Base-by-base conservation (phyloP, 2,113 vertebrate genomes). In the Arenaria interpres region DNA sequence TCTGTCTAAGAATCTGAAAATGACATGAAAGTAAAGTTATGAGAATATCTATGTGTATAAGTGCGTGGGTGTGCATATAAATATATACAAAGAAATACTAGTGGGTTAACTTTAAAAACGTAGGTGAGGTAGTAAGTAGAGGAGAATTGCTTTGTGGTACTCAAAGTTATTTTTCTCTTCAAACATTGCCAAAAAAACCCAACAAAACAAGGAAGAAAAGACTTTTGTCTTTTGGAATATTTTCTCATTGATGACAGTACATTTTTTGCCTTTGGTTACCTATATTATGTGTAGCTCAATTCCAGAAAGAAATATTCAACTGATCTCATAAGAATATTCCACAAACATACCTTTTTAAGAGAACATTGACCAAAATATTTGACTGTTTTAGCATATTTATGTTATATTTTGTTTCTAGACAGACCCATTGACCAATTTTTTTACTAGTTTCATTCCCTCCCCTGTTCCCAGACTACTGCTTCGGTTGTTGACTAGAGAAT, bases 101-200 rank as follows among this genome's bases (percentile, higher is more conserved):
- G 2, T 9, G 1, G 3, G 32, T 53, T 83, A 28, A 10, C 5
- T 88, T 78, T 48, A 14, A 60, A 89, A 69, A 68, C 9, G 2
- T 28, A 66, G 2, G 1, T 56, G 12, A 0, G 2, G 1, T 33
- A 45, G 21, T 35, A 27, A 51, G 18, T 22, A 57, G 5, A 4
- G 6, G 3, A 68, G 9, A 68, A 41, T 12, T 46, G 2, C 12
- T 83, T 88, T 86, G 13, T 73, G 17, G 10, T 57, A 28, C 18
- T 86, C 23, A n/a, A 48, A 64, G 5, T 23, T 69, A 27, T 32
- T 63, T 68, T 68, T 67, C 7, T 56, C 9, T 69, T 68, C 7
- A 68, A 85, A 72, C 1, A 10, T 43, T n/a, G 30, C 10, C 1
- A 33, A 43, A 67, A 67, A 46, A 67, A 37, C 0, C 1, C 19